Percentiles rank a stretch among this genome's conserved stretches.
phyloP scores from a whole-genome alignment of 92 coral and sea anemone genomes.

The Paragorgia papillata region DNA sequence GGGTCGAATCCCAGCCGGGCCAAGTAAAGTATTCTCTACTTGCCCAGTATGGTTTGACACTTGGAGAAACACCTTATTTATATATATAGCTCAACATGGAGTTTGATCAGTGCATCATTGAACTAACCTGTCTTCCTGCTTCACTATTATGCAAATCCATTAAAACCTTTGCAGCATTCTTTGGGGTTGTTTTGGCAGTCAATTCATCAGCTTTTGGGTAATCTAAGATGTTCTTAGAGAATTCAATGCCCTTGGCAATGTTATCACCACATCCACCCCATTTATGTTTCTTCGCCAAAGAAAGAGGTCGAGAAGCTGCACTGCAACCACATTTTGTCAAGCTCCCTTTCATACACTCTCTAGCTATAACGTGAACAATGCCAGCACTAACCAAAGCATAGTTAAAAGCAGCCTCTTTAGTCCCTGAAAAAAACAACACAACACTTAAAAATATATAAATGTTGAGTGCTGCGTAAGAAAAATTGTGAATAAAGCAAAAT shows the following conservation, averaged over 20 bases:
- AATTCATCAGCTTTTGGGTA: constrained; percentile 4
- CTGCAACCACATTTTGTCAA: constrained; percentile 65
- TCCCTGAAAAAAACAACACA: background rate
- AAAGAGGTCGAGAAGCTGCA: constrained; percentile 54
- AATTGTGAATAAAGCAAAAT: too few species aligned
- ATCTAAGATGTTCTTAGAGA: constrained; percentile 62
- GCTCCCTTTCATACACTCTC: constrained; percentile 33
- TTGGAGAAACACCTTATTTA: too few species aligned
- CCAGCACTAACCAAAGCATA: constrained; percentile 21
- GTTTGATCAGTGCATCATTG: too few species aligned
- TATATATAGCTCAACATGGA: too few species aligned
- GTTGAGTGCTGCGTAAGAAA: too few species aligned
- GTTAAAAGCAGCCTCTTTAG: constrained; percentile 10
- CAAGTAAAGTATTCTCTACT: too few species aligned
- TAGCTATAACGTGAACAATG: constrained; percentile 17
- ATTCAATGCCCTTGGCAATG: constrained; percentile 43
- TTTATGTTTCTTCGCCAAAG: constrained; percentile 31
- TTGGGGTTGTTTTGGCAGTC: constrained; percentile 21
- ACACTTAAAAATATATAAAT: background rate
- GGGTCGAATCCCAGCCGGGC: too few species aligned
- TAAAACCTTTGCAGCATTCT: constrained; percentile 45
- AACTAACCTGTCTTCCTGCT: constrained; percentile 78
- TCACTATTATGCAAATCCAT: constrained; percentile 85
- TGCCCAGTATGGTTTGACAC: too few species aligned
- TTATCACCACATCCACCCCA: constrained; percentile 86